These are phyloP conservation scores for Tenualosa ilisha DNA, from an alignment of 2,797 vertebrate species.

Conservation along the genomic window DNA sequence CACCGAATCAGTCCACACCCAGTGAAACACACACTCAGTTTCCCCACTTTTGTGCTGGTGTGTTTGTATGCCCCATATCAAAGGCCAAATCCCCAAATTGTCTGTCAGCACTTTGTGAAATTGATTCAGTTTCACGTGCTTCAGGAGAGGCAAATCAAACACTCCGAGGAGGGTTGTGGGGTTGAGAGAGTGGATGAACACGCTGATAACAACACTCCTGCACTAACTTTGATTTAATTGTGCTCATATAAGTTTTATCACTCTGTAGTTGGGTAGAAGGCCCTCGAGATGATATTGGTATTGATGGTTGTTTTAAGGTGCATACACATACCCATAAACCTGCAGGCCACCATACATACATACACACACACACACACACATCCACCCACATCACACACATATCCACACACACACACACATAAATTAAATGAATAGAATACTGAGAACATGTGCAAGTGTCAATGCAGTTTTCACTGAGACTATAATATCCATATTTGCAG, in stretches of 20 bases:
- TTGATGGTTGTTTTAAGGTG: constrained; percentile 59
- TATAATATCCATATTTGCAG: too few relatives aligned
- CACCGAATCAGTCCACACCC: constrained; percentile 20
- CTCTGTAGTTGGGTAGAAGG: constrained; percentile 60
- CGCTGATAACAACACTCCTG: constrained; percentile 69
- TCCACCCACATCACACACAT: neutral
- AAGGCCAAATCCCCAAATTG: constrained; percentile 59
- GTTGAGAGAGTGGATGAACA: constrained; percentile 69
- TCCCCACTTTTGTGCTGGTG: constrained; percentile 65
- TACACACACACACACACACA: constrained; percentile 21
- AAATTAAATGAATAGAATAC: too few relatives aligned
- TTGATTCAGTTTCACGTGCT: constrained; percentile 69
- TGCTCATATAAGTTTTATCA: constrained; percentile 67
- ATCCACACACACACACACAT: constrained; percentile 8
- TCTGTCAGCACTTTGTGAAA: constrained; percentile 71
- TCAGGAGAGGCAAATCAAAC: constrained; percentile 56
- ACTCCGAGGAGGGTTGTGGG: constrained; percentile 51
- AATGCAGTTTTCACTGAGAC: too few relatives aligned
- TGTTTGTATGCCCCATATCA: constrained; percentile 62
- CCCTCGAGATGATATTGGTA: constrained; percentile 58
- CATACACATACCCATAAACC: neutral
- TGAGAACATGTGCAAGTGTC: too few relatives aligned
- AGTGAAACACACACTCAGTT: constrained; percentile 52
- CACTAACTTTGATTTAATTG: constrained; percentile 77
- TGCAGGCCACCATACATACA: neutral